Evolutionary conservation across 2,888 invertebrate species (phyloP).

Genomic region (Ectropis crepuscularia): DNA sequence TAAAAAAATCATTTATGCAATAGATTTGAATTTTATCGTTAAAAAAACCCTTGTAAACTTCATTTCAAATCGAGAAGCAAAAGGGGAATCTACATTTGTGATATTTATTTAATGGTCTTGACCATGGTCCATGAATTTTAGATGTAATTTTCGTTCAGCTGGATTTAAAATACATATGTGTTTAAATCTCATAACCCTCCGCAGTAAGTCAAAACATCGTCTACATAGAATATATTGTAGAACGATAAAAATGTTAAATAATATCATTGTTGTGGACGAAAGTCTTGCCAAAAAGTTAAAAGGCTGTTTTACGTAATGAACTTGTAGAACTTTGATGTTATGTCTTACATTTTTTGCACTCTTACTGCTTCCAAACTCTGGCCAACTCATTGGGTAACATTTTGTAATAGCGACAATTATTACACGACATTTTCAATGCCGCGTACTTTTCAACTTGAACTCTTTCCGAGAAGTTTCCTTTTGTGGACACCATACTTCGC

Average conservation of each 20-base stretch:
- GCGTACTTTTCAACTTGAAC: neutral
- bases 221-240: too few species aligned
- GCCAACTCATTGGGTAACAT: constrained; percentile 10
- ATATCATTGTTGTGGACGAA: too few species aligned
- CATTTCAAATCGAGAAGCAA: neutral
- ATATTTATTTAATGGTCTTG: neutral
- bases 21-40: too few species aligned
- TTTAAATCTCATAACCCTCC: too few species aligned
- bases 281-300: constrained; percentile 17
- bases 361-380: constrained; percentile 3
- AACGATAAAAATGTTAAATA: too few species aligned
- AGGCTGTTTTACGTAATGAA: constrained; percentile 42
- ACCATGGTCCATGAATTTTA: constrained; percentile 39
- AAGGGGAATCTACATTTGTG: too few species aligned
- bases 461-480: too few species aligned
- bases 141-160: constrained; percentile 38
- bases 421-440: constrained; percentile 14
- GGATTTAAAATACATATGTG: too few species aligned
- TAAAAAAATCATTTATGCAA: too few species aligned
- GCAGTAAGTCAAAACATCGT: too few species aligned
- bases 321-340: constrained; percentile 53
- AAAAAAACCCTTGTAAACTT: neutral
- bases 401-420: constrained; percentile 4
- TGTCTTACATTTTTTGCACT: constrained; percentile 56
- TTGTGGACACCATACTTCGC: too few species aligned